A percentile compares a stretch with the other conserved stretches of the same genome.
These are phyloP conservation scores for Steatocranus sp. DNA, from an alignment of 2,797 vertebrate species.

Conservation along the genomic window DNA sequence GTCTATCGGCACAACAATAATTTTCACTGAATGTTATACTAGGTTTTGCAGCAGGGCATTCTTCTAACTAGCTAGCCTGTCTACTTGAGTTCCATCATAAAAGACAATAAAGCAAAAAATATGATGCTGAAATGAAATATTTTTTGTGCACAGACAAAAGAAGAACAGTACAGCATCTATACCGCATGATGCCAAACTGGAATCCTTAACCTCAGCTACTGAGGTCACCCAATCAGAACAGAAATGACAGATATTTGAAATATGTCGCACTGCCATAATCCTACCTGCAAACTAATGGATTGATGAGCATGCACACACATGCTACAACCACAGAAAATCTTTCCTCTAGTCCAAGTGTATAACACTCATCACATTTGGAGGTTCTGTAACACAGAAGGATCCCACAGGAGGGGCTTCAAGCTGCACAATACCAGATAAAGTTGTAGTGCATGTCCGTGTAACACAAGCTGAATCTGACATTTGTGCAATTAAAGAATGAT, in stretches of 20 bases:
- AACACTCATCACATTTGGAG: background rate
- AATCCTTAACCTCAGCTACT: background rate
- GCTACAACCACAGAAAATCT: background rate
- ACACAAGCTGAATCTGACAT: slow-evolving; percentile 27
- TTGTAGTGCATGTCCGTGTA: background rate
- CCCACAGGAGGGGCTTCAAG: background rate
- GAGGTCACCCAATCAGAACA: background rate
- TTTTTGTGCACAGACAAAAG: background rate
- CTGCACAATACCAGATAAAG: slow-evolving; percentile 6
- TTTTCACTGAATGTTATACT: background rate
- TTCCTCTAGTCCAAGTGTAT: background rate
- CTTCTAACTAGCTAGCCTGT: background rate
- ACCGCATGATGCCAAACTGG: background rate
- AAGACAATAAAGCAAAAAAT: background rate
- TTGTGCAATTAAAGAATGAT: background rate
- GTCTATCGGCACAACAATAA: background rate
- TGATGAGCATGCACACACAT: background rate
- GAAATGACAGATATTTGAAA: background rate
- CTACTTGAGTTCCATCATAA: background rate
- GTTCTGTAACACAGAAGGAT: background rate
- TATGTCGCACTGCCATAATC: background rate
- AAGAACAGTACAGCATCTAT: rapidly evolving
- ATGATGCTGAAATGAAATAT: background rate
- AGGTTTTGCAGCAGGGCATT: background rate
- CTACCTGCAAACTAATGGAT: background rate